Conservation (phyloP, 2,113 vertebrate species). For the Platycercus adscitus region DNA sequence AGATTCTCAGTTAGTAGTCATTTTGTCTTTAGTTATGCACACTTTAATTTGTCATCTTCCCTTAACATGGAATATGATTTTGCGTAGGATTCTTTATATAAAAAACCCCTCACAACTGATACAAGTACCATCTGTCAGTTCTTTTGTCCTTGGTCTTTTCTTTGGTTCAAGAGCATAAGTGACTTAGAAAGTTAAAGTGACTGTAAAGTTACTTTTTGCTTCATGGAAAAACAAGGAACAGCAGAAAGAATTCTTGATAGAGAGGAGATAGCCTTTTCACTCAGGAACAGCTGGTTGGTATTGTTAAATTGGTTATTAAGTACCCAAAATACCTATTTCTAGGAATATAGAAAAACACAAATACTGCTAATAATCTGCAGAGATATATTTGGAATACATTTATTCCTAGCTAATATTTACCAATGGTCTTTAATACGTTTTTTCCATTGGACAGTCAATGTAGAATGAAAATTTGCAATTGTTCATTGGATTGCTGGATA, state of each 20-base stretch:
- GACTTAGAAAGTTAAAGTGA: neutral
- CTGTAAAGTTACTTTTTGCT: neutral
- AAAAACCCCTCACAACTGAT: rapidly evolving
- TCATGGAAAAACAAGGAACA: neutral
- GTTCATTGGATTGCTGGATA: neutral
- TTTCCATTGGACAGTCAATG: neutral
- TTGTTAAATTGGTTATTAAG: neutral
- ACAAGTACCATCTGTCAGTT: neutral
- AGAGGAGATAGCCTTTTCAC: neutral
- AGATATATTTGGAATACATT: neutral
- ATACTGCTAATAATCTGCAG: neutral
- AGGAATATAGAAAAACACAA: neutral
- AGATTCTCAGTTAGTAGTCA: neutral
- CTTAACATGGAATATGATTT: neutral
- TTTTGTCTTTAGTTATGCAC: neutral
- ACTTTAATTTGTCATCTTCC: neutral
- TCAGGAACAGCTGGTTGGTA: neutral
- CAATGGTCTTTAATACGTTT: neutral
- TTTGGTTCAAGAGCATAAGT: neutral
- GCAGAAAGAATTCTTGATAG: neutral
- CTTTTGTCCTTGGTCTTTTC: neutral
- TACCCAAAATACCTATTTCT: neutral
- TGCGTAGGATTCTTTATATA: neutral
- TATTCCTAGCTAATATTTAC: neutral
- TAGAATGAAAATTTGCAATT: neutral